phyloP scores from a whole-genome alignment of 2,113 vertebrate species.

The Silurus glanis region DNA sequence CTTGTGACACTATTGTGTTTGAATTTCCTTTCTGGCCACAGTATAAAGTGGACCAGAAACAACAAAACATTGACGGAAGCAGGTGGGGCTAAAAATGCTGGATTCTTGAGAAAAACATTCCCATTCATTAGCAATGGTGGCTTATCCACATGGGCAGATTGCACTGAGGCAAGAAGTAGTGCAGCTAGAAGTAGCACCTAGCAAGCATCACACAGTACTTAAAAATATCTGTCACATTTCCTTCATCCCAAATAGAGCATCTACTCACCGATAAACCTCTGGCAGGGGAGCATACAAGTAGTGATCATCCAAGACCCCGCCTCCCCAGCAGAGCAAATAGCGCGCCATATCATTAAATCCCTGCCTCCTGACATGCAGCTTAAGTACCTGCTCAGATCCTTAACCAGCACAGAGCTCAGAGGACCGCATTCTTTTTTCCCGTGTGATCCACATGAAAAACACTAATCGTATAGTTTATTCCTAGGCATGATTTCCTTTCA shows the following conservation, averaged over 20 bases:
- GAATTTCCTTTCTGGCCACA: neutral
- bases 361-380: conserved; percentile 44
- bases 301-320: conserved; percentile 69
- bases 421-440: neutral
- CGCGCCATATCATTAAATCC: conserved; percentile 62
- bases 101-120: neutral
- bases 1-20: neutral
- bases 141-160: neutral
- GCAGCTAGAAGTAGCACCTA: neutral
- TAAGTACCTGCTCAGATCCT: conserved; percentile 2
- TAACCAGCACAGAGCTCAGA: conserved; percentile 7
- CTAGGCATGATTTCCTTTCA: neutral
- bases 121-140: neutral
- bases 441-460: neutral
- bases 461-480: neutral
- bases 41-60: neutral
- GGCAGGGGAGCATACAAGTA: conserved; percentile 66
- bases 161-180: neutral
- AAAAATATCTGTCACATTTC: neutral
- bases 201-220: neutral
- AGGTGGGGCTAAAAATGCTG: neutral
- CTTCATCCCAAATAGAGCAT: neutral
- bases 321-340: conserved; percentile 75
- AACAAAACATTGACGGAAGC: neutral
- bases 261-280: conserved; percentile 72